phyloP scores from a whole-genome alignment of 2,888 invertebrate genomes.

The Branchipolynoe longqiensis region DNA sequence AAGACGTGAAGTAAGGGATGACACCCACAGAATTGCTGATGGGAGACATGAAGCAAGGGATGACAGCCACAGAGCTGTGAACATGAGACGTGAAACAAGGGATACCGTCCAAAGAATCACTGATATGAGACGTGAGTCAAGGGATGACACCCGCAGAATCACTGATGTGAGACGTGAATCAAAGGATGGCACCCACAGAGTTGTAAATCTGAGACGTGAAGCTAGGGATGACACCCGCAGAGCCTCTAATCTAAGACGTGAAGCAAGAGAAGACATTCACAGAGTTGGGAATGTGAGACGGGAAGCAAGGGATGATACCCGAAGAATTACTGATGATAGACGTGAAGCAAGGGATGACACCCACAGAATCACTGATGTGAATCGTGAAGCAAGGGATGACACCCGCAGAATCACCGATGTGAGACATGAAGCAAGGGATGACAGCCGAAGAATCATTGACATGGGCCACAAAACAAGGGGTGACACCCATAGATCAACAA shows the following conservation, averaged over 20 bases:
- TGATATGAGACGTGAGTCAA: neutral
- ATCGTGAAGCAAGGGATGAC: neutral
- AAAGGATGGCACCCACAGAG: neutral
- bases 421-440: neutral
- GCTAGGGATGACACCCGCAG: constrained; percentile 8
- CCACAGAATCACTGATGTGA: neutral
- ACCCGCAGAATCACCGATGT: neutral
- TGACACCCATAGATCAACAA: neutral
- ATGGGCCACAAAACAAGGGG: neutral
- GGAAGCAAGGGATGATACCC: no score
- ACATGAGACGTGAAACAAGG: neutral
- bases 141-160: no score
- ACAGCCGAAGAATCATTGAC: no score
- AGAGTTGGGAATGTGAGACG: neutral
- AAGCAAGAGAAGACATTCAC: neutral
- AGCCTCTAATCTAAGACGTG: neutral
- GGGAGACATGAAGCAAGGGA: neutral
- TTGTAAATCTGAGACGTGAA: neutral
- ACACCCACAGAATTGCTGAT: neutral
- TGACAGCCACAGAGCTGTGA: neutral
- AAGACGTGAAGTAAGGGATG: neutral
- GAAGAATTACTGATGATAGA: neutral
- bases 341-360: neutral
- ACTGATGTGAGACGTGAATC: neutral
- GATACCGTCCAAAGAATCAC: neutral